Percentiles rank a stretch among this genome's conserved stretches.
Conservation (phyloP, 2,797 vertebrate species). For the Spatula clypeata region DNA sequence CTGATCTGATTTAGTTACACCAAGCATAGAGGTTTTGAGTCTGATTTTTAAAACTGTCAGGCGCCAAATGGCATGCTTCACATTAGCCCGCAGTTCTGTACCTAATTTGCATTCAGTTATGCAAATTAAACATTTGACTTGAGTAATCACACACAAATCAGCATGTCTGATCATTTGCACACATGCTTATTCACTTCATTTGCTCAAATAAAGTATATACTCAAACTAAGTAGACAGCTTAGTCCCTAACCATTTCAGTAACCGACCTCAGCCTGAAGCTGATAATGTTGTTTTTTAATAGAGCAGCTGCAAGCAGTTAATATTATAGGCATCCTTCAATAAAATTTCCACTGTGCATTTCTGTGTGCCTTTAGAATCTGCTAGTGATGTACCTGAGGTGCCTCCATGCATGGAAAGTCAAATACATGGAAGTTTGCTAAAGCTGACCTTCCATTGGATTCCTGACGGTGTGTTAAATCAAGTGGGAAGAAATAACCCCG, state of each 20-base stretch:
- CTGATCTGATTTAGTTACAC: conserved; percentile 58
- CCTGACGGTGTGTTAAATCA: conserved; percentile 22
- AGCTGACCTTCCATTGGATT: conserved; percentile 17
- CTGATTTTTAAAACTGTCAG: conserved; percentile 71
- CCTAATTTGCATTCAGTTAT: conserved; percentile 76
- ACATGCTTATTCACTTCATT: conserved; percentile 67
- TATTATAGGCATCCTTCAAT: conserved; percentile 18
- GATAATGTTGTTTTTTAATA: conserved; percentile 23
- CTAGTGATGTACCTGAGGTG: conserved; percentile 5
- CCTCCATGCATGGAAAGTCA: conserved; percentile 32
- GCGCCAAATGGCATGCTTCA: conserved; percentile 72
- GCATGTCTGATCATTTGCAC: conserved; percentile 71
- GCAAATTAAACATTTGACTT: conserved; percentile 74
- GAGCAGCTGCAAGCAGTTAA: conserved; percentile 42
- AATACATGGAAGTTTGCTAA: conserved; percentile 8
- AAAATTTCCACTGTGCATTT: conserved; percentile 27
- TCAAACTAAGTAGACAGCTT: conserved; percentile 20
- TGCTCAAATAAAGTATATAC: conserved; percentile 46
- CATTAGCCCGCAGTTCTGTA: conserved; percentile 67
- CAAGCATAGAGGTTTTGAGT: conserved; percentile 39
- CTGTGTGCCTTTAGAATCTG: conserved; percentile 23
- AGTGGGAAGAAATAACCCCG: conserved; percentile 41
- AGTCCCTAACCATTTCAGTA: conserved; percentile 16
- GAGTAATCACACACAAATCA: conserved; percentile 74
- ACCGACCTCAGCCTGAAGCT: background rate